Conservation (phyloP, 2,113 vertebrate species). For the Steatornis caripensis region DNA sequence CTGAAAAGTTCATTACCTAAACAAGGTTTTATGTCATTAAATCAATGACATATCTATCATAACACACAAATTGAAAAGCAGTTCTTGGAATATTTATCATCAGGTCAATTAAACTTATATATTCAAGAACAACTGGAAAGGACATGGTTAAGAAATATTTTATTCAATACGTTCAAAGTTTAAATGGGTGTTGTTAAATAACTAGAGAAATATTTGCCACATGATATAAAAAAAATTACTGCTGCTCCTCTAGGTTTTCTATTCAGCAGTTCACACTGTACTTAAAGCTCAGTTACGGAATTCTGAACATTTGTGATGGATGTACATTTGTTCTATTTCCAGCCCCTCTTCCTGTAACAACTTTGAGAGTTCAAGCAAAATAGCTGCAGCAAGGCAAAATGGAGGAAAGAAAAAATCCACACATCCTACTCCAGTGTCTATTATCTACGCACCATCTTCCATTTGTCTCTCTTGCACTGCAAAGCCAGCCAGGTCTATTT, state of each 20-base stretch:
- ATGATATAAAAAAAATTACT: neutral
- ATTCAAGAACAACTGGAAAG: neutral
- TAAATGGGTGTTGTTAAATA: neutral
- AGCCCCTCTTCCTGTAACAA: neutral
- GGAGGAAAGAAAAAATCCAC: slow-evolving; percentile 20
- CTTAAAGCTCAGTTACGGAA: neutral
- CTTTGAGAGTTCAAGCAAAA: neutral
- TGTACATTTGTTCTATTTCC: neutral
- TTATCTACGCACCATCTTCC: neutral
- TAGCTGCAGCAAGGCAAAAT: slow-evolving; percentile 38
- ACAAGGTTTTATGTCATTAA: neutral
- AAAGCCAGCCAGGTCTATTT: neutral
- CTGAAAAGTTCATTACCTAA: neutral
- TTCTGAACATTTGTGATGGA: neutral
- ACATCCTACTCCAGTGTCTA: neutral
- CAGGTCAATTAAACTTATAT: neutral
- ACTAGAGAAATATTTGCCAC: neutral
- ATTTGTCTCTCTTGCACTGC: neutral
- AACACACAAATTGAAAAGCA: neutral
- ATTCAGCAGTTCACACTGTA: neutral
- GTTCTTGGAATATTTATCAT: neutral
- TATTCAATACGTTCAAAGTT: neutral
- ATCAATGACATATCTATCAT: neutral
- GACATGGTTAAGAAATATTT: neutral
- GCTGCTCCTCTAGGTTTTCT: neutral